phyloP scores from a whole-genome alignment of 2,888 invertebrate genomes.

The Euproctis similis region DNA sequence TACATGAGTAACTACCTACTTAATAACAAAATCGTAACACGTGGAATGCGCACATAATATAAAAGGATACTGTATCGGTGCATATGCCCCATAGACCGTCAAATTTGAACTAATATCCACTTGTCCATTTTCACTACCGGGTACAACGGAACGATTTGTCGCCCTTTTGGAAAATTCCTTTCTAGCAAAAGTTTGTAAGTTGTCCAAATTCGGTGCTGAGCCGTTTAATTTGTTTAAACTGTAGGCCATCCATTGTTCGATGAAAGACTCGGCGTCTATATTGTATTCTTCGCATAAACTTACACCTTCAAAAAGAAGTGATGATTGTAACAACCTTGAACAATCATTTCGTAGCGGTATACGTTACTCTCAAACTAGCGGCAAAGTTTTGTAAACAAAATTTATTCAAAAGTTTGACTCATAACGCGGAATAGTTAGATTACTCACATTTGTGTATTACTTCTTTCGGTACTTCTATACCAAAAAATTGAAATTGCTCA shows the following conservation, averaged over 20 bases:
- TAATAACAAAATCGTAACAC: constrained; percentile 33
- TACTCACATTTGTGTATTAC: constrained; percentile 77
- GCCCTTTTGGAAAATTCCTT: constrained; percentile 77
- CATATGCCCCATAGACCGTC: constrained; percentile 52
- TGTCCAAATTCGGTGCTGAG: constrained; percentile 75
- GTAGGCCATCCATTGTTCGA: constrained; percentile 87
- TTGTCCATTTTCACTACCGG: constrained; percentile 47
- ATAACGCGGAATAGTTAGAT: constrained; percentile 7
- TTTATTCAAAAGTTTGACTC: constrained; percentile 10
- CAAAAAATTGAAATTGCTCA: constrained; percentile 79
- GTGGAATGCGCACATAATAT: constrained; percentile 34
- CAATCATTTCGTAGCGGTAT: constrained; percentile 43
- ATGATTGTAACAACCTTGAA: constrained; percentile 67
- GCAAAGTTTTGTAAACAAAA: constrained; percentile 10
- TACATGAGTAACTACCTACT: constrained; percentile 12
- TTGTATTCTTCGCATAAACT: constrained; percentile 79
- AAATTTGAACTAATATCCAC: constrained; percentile 54
- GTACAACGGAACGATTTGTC: constrained; percentile 45
- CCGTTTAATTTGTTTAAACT: constrained; percentile 79
- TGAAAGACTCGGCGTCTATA: constrained; percentile 81
- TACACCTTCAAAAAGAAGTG: constrained; percentile 67
- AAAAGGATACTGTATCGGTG: constrained; percentile 64
- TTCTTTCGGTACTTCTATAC: constrained; percentile 71
- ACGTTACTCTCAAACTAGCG: constrained; percentile 14
- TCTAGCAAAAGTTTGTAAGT: constrained; percentile 78